phyloP scores from a whole-genome alignment of 2,113 vertebrate species.

The Osmerus mordax region DNA sequence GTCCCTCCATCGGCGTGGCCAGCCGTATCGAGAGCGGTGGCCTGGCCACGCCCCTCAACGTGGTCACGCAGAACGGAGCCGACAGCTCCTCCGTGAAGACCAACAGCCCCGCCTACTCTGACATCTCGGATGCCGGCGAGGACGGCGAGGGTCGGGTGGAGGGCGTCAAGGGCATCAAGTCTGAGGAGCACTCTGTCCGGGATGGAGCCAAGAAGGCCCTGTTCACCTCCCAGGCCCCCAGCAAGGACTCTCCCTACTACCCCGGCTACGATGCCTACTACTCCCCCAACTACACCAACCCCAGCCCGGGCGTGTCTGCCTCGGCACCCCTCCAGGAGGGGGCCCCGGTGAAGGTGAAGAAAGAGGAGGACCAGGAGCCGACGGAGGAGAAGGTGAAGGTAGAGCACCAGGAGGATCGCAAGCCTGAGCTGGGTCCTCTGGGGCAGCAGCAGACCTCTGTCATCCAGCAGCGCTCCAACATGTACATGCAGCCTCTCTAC shows the following conservation, averaged over 20 bases:
- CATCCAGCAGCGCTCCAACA: conserved; percentile 91
- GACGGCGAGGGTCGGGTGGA: conserved; percentile 87
- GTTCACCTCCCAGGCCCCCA: conserved; percentile 82
- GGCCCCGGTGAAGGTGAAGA: conserved; percentile 83
- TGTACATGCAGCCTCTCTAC: conserved; percentile 94
- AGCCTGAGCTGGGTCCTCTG: conserved; percentile 71
- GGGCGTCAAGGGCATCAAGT: conserved; percentile 81
- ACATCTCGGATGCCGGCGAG: conserved; percentile 93
- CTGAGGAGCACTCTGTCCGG: conserved; percentile 78
- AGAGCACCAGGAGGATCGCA: conserved; percentile 83
- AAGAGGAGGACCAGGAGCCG: conserved; percentile 81
- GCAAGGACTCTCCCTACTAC: conserved; percentile 87
- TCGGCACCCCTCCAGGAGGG: conserved; percentile 70
- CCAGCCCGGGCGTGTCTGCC: conserved; percentile 75
- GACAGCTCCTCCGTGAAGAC: conserved; percentile 89
- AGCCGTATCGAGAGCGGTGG: conserved; percentile 80
- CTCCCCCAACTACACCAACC: conserved; percentile 84
- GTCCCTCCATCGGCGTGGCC: conserved; percentile 84
- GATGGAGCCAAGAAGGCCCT: conserved; percentile 90
- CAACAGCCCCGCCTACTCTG: conserved; percentile 92
- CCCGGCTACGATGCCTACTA: conserved; percentile 90
- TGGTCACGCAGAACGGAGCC: conserved; percentile 86
- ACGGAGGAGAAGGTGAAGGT: conserved; percentile 76
- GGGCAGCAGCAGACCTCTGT: conserved; percentile 84
- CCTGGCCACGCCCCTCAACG: conserved; percentile 75